Conservation (phyloP, 2,888 invertebrate genomes). For the Pharmacophagus antenor region DNA sequence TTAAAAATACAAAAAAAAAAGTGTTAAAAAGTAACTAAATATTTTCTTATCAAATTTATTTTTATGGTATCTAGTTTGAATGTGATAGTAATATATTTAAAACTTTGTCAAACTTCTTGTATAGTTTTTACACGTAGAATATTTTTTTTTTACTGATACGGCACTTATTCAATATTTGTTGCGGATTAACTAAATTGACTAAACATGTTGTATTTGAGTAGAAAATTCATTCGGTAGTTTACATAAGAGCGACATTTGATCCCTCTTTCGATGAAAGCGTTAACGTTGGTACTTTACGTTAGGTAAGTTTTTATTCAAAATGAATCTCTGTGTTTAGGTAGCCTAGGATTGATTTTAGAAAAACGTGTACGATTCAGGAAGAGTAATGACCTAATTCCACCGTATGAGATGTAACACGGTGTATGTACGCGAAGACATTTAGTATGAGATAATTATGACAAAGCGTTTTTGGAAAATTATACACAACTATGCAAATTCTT, state of each 20-base stretch:
- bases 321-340: slow-evolving; percentile 43
- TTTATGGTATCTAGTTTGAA: too few relatives aligned
- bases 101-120: too few relatives aligned
- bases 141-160: too few relatives aligned
- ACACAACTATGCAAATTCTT: neutral
- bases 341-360: slow-evolving; percentile 51
- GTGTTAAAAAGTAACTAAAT: neutral
- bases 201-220: neutral
- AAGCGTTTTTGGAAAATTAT: neutral
- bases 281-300: slow-evolving; percentile 50
- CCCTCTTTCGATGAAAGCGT: slow-evolving; percentile 54
- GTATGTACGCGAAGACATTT: slow-evolving; percentile 50
- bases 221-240: slow-evolving; percentile 14
- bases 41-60: neutral
- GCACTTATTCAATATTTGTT: too few relatives aligned
- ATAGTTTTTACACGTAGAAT: too few relatives aligned
- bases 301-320: slow-evolving; percentile 37
- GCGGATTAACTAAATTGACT: too few relatives aligned
- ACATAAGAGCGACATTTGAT: slow-evolving; percentile 32
- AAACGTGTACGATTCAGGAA: slow-evolving; percentile 45
- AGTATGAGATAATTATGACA: neutral
- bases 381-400: slow-evolving; percentile 70
- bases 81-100: too few relatives aligned
- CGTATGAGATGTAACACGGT: slow-evolving; percentile 62
- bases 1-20: neutral